phyloP scores from a whole-genome alignment of 2,888 invertebrate species.

The Romanomermis culicivorax region DNA sequence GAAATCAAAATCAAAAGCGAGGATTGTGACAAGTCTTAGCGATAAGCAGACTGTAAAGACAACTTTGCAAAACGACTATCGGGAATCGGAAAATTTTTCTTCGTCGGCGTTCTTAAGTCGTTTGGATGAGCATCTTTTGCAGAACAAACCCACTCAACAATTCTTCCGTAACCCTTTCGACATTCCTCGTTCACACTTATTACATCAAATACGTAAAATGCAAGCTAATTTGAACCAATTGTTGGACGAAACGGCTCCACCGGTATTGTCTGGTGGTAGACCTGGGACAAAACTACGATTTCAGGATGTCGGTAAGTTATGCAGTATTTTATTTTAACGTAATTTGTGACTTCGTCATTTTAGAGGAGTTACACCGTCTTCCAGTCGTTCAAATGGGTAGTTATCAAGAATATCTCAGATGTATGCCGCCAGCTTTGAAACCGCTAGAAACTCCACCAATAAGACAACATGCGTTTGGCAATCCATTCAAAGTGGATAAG shows the following conservation, averaged over 20 bases:
- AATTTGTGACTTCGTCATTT: slow-evolving; percentile 9
- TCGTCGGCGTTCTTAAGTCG: neutral
- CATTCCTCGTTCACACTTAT: slow-evolving; percentile 61
- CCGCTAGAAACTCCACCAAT: slow-evolving; percentile 87
- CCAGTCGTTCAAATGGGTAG: slow-evolving; percentile 98
- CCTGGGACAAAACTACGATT: slow-evolving; percentile 49
- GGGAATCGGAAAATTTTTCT: too few species aligned
- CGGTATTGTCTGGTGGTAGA: slow-evolving; percentile 31
- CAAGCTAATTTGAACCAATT: slow-evolving; percentile 65
- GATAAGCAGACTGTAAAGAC: too few species aligned
- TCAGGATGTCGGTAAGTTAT: slow-evolving; percentile 45
- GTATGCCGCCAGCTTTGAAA: slow-evolving; percentile 67
- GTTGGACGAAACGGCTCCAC: slow-evolving; percentile 13
- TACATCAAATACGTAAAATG: slow-evolving; percentile 83
- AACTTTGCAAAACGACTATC: too few species aligned
- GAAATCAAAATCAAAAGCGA: too few species aligned
- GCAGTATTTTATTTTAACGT: neutral
- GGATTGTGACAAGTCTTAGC: too few species aligned
- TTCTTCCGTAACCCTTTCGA: slow-evolving; percentile 77
- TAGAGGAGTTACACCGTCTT: slow-evolving; percentile 73
- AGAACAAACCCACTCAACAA: neutral
- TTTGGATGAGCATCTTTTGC: neutral
- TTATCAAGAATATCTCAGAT: slow-evolving; percentile 91
- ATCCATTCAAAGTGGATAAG: slow-evolving; percentile 98
- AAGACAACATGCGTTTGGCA: slow-evolving; percentile 94